These are phyloP conservation scores for Leptinotarsa lineolata DNA, from an alignment of 1,140 invertebrate genomes.

Conservation along the genomic window DNA sequence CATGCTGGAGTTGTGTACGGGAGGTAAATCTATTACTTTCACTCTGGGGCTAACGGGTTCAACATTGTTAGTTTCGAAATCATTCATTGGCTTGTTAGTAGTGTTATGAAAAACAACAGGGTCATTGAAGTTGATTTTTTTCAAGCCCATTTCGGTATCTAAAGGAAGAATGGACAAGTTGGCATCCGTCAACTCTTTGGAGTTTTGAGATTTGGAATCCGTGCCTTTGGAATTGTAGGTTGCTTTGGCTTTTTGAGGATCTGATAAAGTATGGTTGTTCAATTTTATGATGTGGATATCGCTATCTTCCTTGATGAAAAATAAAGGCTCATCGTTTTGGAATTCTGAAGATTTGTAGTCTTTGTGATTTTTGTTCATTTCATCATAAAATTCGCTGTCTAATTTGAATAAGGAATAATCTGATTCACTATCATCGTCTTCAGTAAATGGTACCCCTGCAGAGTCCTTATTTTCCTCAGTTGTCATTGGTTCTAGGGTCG, in stretches of 20 bases:
- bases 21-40: slow-evolving; percentile 49
- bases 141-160: slow-evolving; percentile 11
- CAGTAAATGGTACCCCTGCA: background rate
- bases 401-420: slow-evolving; percentile 22
- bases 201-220: slow-evolving; percentile 41
- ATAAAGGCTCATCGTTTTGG: slow-evolving; percentile 57
- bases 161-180: slow-evolving; percentile 35
- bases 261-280: slow-evolving; percentile 46
- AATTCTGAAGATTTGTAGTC: slow-evolving; percentile 45
- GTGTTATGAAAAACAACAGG: slow-evolving; percentile 30
- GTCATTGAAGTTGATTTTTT: slow-evolving; percentile 38
- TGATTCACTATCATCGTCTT: slow-evolving; percentile 16
- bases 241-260: slow-evolving; percentile 54
- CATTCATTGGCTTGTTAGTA: slow-evolving; percentile 31
- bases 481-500: background rate
- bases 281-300: slow-evolving; percentile 60
- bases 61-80: slow-evolving; percentile 29
- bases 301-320: slow-evolving; percentile 55
- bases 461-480: background rate
- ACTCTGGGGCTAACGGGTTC: slow-evolving; percentile 36
- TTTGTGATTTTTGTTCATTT: slow-evolving; percentile 14
- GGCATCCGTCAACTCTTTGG: slow-evolving; percentile 49
- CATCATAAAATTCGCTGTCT: slow-evolving; percentile 21
- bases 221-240: slow-evolving; percentile 46
- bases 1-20: slow-evolving; percentile 29